Evolutionary conservation across 2,797 vertebrate genomes (phyloP).

Genomic region (Sciaenops ocellatus): DNA sequence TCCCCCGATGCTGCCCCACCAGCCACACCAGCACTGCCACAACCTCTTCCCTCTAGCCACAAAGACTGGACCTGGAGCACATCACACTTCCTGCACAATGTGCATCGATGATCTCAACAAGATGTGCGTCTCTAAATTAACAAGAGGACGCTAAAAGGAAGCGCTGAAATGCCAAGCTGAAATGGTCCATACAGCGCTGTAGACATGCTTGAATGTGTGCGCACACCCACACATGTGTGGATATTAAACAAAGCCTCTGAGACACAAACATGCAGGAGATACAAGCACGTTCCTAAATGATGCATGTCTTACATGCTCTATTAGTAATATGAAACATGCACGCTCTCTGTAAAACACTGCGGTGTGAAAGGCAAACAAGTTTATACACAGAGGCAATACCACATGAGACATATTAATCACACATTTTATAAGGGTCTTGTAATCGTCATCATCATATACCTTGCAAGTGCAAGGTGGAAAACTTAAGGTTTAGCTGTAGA

Average conservation of each 20-base stretch:
- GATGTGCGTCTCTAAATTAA: neutral
- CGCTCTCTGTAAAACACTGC: neutral
- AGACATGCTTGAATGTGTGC: slow-evolving; percentile 10
- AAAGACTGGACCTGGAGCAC: slow-evolving; percentile 38
- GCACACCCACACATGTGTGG: neutral
- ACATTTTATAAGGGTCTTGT: neutral
- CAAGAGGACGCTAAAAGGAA: slow-evolving; percentile 4
- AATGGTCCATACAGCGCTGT: neutral
- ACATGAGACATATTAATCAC: neutral
- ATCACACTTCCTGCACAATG: slow-evolving; percentile 39
- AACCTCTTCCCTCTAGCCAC: slow-evolving; percentile 23
- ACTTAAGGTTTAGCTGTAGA: too few species aligned
- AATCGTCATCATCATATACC: too few species aligned
- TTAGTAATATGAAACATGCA: slow-evolving; percentile 14
- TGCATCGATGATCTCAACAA: slow-evolving; percentile 6
- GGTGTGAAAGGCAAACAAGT: neutral
- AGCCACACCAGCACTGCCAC: slow-evolving; percentile 48
- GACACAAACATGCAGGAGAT: slow-evolving; percentile 31
- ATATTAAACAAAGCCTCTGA: slow-evolving; percentile 33
- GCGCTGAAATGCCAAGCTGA: neutral
- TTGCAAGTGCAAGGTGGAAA: neutral
- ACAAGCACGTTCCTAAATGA: slow-evolving; percentile 55
- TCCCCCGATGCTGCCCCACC: slow-evolving; percentile 56
- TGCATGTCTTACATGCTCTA: slow-evolving; percentile 60
- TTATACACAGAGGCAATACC: neutral